A percentile compares a stretch with the other conserved stretches of the same genome.
Conservation (phyloP, 2,888 invertebrate species). For the Ichneumoninae sp. region DNA sequence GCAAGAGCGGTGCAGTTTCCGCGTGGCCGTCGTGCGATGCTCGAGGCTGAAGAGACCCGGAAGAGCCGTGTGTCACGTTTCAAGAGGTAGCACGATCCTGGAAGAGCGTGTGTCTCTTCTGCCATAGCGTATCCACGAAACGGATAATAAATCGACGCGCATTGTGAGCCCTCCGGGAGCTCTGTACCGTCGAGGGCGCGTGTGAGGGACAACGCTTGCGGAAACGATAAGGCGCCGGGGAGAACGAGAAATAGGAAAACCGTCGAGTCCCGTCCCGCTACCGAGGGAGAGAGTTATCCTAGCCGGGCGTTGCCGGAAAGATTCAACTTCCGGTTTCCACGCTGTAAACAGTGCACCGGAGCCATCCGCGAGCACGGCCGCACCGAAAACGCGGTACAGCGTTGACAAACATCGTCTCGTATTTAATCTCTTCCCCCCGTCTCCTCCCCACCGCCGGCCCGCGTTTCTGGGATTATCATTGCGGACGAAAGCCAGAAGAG, state of each 20-base stretch:
- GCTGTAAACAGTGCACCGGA: constrained; percentile 30
- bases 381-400: constrained; percentile 7
- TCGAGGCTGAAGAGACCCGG: constrained; percentile 66
- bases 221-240: constrained; percentile 6
- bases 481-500: neutral
- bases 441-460: neutral
- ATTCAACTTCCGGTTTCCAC: constrained; percentile 54
- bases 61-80: constrained; percentile 68
- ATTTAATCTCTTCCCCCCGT: constrained; percentile 32
- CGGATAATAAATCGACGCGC: constrained; percentile 55
- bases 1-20: constrained; percentile 63
- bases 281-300: constrained; percentile 40
- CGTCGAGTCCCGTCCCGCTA: constrained; percentile 30
- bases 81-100: constrained; percentile 70
- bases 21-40: constrained; percentile 68
- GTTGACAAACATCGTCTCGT: constrained; percentile 48
- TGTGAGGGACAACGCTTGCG: neutral
- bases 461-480: constrained; percentile 23
- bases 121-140: constrained; percentile 24
- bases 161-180: constrained; percentile 41
- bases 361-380: neutral
- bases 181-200: constrained; percentile 23
- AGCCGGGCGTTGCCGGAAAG: constrained; percentile 58
- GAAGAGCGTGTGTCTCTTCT: constrained; percentile 60
- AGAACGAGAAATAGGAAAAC: constrained; percentile 27